These are phyloP conservation scores for Prietella phreatophila DNA, from an alignment of 2,113 vertebrate species.

Conservation along the genomic window DNA sequence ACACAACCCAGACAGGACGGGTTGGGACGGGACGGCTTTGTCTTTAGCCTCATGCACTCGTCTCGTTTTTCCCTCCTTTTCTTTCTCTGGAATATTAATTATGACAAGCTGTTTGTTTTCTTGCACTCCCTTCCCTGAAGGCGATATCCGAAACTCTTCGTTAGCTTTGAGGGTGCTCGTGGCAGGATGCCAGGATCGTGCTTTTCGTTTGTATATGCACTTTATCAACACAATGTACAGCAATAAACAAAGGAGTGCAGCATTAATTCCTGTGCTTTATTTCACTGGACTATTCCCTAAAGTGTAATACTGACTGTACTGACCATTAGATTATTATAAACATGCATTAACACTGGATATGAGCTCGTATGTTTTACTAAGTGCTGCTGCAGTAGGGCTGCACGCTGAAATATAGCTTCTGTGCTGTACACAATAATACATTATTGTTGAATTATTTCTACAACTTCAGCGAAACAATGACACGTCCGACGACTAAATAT, in stretches of 20 bases:
- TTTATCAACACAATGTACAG: background rate
- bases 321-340: background rate
- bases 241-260: background rate
- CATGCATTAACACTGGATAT: background rate
- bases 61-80: conserved; percentile 34
- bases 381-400: background rate
- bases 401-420: background rate
- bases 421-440: background rate
- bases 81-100: conserved; percentile 36
- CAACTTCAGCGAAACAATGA: background rate
- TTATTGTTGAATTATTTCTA: background rate
- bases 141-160: conserved; percentile 6
- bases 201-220: background rate
- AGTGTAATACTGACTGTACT: background rate
- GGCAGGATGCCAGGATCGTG: background rate
- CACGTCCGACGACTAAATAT: background rate
- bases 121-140: background rate
- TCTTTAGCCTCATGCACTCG: conserved; percentile 25
- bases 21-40: conserved; percentile 4
- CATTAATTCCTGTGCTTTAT: background rate
- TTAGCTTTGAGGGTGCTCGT: background rate
- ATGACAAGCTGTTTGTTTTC: conserved; percentile 30
- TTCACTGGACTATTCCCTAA: background rate
- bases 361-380: background rate
- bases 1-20: conserved; percentile 24